Evolutionary conservation across 2,888 invertebrate genomes (phyloP).

Genomic region (Tiliacea aurago): DNA sequence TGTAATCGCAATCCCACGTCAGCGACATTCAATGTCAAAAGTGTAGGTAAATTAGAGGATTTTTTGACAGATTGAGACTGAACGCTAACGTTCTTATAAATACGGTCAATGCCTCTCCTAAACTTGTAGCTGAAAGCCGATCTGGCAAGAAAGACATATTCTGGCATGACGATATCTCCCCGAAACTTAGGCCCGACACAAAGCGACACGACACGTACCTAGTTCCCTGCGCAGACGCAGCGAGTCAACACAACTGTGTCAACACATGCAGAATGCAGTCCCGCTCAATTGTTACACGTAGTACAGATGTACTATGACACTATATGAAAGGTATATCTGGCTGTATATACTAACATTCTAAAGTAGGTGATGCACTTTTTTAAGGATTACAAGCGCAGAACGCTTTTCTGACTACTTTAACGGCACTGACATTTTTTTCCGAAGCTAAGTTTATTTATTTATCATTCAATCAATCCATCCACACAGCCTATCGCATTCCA

Average conservation of each 20-base stretch:
- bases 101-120: neutral
- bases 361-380: neutral
- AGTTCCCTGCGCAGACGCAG: slow-evolving; percentile 46
- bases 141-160: neutral
- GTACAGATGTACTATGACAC: slow-evolving; percentile 25
- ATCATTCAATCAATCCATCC: neutral
- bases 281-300: slow-evolving; percentile 50
- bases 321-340: neutral
- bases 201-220: slow-evolving; percentile 31
- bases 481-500: neutral
- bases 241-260: slow-evolving; percentile 63
- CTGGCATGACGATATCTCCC: neutral
- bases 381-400: neutral
- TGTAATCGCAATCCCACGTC: accelerated
- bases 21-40: neutral
- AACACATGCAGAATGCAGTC: slow-evolving; percentile 61
- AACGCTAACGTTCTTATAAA: neutral
- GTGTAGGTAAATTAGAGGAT: neutral
- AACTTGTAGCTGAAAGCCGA: neutral
- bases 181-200: slow-evolving; percentile 22
- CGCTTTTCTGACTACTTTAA: neutral
- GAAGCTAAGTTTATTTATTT: neutral
- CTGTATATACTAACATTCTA: neutral
- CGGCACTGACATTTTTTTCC: neutral
- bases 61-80: neutral